Evolutionary conservation across 2,888 invertebrate species (phyloP).

Genomic region (Bombylius major): DNA sequence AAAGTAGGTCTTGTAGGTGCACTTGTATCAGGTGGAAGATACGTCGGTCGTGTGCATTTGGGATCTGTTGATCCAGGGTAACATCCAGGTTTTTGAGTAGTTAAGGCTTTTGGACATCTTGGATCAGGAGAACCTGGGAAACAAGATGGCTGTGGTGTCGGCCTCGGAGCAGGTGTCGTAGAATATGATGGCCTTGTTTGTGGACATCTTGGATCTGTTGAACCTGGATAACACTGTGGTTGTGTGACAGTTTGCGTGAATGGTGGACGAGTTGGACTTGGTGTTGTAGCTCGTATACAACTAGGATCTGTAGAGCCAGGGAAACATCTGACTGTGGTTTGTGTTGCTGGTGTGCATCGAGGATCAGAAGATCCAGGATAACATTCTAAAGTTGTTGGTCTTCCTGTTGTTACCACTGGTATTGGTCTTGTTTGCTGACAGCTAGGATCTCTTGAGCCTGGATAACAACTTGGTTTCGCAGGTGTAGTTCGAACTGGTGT

Average conservation of each 20-base stretch:
- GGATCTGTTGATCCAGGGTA: conserved; percentile 20
- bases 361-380: conserved; percentile 21
- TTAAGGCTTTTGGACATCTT: conserved; percentile 23
- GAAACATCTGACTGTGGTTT: conserved; percentile 13
- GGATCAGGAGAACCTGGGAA: conserved; percentile 23
- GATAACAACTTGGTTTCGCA: conserved; percentile 21
- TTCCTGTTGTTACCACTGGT: conserved; percentile 15
- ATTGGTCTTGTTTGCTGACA: conserved; percentile 21
- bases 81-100: conserved; percentile 12
- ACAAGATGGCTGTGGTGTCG: conserved; percentile 17
- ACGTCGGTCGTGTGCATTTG: conserved; percentile 21
- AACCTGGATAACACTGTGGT: conserved; percentile 21
- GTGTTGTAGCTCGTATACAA: conserved; percentile 18
- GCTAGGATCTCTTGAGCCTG: conserved; percentile 25
- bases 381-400: conserved; percentile 22
- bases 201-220: conserved; percentile 27
- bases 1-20: no score
- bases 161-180: conserved; percentile 16
- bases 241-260: conserved; percentile 13
- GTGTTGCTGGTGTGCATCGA: conserved; percentile 18
- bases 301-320: conserved; percentile 20
- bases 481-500: not conserved
- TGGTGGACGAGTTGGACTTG: conserved; percentile 24
- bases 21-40: conserved; percentile 7
- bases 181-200: conserved; percentile 3